A percentile compares a stretch with the other conserved stretches of the same genome.
Conservation (phyloP, 2,797 vertebrate species). For the Rhinichthys osculus region DNA sequence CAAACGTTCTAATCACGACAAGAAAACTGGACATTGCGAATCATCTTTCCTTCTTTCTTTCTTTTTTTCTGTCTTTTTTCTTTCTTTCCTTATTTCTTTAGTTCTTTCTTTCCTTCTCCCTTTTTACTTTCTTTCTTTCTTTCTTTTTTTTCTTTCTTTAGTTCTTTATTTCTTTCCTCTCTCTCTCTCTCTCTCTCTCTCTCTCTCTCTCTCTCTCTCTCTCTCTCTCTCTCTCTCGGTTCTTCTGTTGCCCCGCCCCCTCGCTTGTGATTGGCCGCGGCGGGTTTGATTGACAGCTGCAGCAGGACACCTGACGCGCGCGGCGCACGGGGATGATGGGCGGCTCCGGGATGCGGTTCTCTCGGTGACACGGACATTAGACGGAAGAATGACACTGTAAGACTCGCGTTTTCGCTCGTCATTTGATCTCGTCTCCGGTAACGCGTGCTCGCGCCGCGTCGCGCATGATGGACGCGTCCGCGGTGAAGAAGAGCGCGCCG, state of each 20-base stretch:
- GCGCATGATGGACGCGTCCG: slow-evolving; percentile 76
- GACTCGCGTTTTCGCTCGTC: not conserved
- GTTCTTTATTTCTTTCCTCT: too few relatives aligned
- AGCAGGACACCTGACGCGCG: slow-evolving; percentile 15
- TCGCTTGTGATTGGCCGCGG: slow-evolving; percentile 3
- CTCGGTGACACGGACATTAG: not conserved
- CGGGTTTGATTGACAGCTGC: slow-evolving; percentile 17
- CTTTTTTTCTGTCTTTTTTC: too few relatives aligned
- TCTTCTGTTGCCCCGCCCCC: not conserved
- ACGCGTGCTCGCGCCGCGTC: not conserved
- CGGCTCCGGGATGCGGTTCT: slow-evolving; percentile 10
- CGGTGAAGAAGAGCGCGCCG: slow-evolving; percentile 80
- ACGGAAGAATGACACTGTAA: not conserved
- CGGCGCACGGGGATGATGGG: slow-evolving; percentile 5
- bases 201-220: not conserved
- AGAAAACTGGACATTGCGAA: too few relatives aligned
- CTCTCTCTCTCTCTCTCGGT: too few relatives aligned
- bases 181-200: too few relatives aligned
- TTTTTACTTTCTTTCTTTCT: too few relatives aligned
- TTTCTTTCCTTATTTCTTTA: too few relatives aligned
- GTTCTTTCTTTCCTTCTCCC: too few relatives aligned
- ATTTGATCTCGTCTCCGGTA: not conserved
- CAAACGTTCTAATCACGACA: too few relatives aligned
- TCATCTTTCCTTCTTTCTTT: too few relatives aligned
- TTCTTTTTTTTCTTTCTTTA: too few relatives aligned